Percentiles rank a stretch among this genome's conserved stretches.
phyloP scores from a whole-genome alignment of 2,888 invertebrate species.

The Chymomyza amoena region DNA sequence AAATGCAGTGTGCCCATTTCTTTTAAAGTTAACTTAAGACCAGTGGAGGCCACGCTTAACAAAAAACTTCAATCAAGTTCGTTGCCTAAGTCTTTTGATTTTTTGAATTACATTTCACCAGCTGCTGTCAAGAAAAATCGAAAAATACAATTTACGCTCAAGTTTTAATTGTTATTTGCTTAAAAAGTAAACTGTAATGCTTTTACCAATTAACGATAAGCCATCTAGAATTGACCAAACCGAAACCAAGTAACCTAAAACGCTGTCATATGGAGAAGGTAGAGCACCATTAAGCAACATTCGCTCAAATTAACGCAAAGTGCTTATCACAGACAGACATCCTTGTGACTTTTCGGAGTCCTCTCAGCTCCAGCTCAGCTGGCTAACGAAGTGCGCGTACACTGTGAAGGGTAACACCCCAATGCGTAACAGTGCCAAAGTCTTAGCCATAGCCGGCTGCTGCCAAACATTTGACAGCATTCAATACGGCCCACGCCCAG shows the following conservation, averaged over 20 bases:
- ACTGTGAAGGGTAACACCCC: constrained; percentile 62
- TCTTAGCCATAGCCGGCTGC: too few relatives aligned
- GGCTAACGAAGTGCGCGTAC: constrained; percentile 67
- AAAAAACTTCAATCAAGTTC: constrained; percentile 34
- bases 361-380: too few relatives aligned
- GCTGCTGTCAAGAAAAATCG: background rate
- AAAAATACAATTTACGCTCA: background rate
- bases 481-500: constrained; percentile 17
- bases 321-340: constrained; percentile 48
- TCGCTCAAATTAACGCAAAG: constrained; percentile 69
- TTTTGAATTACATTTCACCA: constrained; percentile 1
- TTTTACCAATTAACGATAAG: constrained; percentile 68
- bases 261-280: background rate
- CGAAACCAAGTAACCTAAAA: background rate
- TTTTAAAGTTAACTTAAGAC: background rate
- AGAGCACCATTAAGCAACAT: constrained; percentile 22
- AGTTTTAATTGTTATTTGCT: constrained; percentile 62
- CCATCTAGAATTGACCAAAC: constrained; percentile 41
- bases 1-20: background rate
- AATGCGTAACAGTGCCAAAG: constrained; percentile 26
- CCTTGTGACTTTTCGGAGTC: constrained; percentile 12
- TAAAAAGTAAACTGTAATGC: constrained; percentile 36
- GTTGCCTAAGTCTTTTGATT: constrained; percentile 35
- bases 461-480: background rate
- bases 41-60: background rate